A percentile compares a stretch with the other conserved stretches of the same genome.
These are phyloP conservation scores for Malaclemys terrapin DNA, from an alignment of 2,113 vertebrate genomes.

Conservation along the genomic window DNA sequence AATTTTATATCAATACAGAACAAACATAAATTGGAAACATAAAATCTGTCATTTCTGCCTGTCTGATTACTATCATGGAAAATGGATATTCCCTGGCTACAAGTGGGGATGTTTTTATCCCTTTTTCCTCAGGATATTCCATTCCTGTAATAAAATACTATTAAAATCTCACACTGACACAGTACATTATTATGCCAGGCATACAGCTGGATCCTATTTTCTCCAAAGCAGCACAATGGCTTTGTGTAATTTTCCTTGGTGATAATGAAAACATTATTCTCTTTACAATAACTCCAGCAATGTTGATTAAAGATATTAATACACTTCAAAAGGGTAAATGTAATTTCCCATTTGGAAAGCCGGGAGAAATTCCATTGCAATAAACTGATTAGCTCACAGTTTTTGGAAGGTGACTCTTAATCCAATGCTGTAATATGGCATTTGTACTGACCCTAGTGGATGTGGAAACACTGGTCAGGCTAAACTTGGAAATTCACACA, in stretches of 20 bases:
- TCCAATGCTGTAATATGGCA: not conserved
- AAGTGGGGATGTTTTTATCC: not conserved
- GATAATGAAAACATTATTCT: slow-evolving; percentile 8
- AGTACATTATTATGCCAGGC: not conserved
- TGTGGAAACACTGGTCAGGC: not conserved
- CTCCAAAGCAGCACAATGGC: not conserved
- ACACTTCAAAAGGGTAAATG: slow-evolving; percentile 2
- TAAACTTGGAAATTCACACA: not conserved
- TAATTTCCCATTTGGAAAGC: not conserved
- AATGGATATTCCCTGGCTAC: not conserved
- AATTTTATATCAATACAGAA: not conserved
- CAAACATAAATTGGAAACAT: not conserved
- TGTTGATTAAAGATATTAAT: not conserved
- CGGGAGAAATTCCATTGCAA: not conserved
- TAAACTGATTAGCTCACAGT: not conserved
- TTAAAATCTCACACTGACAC: not conserved
- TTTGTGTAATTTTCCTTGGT: slow-evolving; percentile 4
- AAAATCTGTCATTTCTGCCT: not conserved
- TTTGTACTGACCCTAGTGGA: not conserved
- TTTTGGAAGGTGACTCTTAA: not conserved
- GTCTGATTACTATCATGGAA: not conserved
- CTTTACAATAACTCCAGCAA: not conserved
- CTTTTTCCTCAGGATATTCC: not conserved
- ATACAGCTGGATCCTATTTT: not conserved
- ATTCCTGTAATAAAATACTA: not conserved